Percentiles rank a stretch among this genome's conserved stretches.
phyloP scores from a whole-genome alignment of 2,888 invertebrate genomes.

The Operophtera brumata region DNA sequence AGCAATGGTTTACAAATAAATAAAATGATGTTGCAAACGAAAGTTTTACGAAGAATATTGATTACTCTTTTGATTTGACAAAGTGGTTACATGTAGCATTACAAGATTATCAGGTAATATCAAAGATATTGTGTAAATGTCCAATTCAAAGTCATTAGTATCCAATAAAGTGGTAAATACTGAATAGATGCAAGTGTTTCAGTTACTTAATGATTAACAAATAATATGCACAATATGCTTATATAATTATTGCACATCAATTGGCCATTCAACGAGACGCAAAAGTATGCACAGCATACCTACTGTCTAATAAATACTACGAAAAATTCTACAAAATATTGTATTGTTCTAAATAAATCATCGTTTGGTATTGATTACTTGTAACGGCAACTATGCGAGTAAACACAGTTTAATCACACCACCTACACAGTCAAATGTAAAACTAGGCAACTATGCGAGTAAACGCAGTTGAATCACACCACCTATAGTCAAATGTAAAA shows the following conservation, averaged over 20 bases:
- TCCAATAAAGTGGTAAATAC: constrained; percentile 44
- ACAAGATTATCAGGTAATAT: constrained; percentile 30
- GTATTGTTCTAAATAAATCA: constrained; percentile 33
- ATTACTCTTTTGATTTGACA: constrained; percentile 10
- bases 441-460: constrained; percentile 42
- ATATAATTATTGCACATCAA: constrained; percentile 31
- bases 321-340: constrained; percentile 33
- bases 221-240: constrained; percentile 24
- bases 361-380: constrained; percentile 35
- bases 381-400: constrained; percentile 42
- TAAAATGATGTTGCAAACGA: constrained; percentile 38
- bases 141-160: constrained; percentile 36
- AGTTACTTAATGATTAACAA: constrained; percentile 29
- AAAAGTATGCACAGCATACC: constrained; percentile 57
- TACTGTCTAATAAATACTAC: constrained; percentile 33
- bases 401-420: constrained; percentile 59
- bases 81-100: constrained; percentile 3
- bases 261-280: constrained; percentile 37
- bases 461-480: constrained; percentile 60
- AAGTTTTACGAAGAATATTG: constrained; percentile 45
- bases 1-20: constrained; percentile 44
- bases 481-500: constrained; percentile 54
- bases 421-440: constrained; percentile 55
- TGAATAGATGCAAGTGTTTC: constrained; percentile 42
- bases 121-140: constrained; percentile 30